Conservation (phyloP, 2,888 invertebrate species). For the Xestia c-nigrum region DNA sequence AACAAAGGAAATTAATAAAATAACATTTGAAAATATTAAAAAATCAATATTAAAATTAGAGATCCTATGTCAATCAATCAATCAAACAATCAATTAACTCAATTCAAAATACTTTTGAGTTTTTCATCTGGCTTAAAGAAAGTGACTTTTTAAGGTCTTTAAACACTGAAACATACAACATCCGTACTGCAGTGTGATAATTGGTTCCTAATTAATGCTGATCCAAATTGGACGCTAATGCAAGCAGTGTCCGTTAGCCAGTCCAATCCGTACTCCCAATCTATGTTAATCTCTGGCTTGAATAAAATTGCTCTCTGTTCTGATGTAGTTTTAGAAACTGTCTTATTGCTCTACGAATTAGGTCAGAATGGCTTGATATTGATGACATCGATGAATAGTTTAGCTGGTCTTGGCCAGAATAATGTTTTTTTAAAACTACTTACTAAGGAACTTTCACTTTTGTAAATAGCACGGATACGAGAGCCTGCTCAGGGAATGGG, state of each 20-base stretch:
- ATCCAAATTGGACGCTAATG: slow-evolving; percentile 41
- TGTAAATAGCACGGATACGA: too few species aligned
- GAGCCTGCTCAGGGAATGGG: too few species aligned
- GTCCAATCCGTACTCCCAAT: slow-evolving; percentile 25
- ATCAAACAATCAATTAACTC: too few species aligned
- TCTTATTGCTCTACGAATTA: slow-evolving; percentile 1
- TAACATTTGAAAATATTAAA: too few species aligned
- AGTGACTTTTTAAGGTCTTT: not conserved
- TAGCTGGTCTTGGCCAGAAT: not conserved
- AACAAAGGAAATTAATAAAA: too few species aligned
- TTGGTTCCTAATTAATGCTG: slow-evolving; percentile 36
- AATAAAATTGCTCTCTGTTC: slow-evolving; percentile 43
- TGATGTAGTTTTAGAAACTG: slow-evolving; percentile 26
- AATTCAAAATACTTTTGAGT: too few species aligned
- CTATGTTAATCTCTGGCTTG: slow-evolving; percentile 48
- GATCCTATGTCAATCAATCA: too few species aligned
- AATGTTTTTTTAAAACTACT: not conserved
- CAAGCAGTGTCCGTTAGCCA: slow-evolving; percentile 24
- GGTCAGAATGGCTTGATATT: not conserved
- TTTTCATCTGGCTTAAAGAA: not conserved
- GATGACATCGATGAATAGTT: not conserved
- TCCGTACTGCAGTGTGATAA: not conserved
- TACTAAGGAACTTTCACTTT: not conserved
- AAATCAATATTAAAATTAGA: too few species aligned
- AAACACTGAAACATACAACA: not conserved